Evolutionary conservation across 2,797 vertebrate species (phyloP).

Genomic region (Bradypodion ventrale): DNA sequence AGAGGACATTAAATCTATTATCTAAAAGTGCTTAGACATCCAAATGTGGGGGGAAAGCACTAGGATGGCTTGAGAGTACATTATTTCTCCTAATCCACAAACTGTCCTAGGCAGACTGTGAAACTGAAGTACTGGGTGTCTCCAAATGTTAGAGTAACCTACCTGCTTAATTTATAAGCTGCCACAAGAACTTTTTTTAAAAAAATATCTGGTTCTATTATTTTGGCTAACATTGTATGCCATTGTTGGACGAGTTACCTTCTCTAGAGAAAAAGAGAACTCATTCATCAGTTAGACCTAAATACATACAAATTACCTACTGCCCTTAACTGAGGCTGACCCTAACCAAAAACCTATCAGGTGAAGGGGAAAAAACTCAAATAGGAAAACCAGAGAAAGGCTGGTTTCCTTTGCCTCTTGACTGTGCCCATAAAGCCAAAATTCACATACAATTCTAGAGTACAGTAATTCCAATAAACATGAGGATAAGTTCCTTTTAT

Average conservation of each 20-base stretch:
- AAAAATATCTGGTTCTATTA: neutral
- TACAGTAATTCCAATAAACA: neutral
- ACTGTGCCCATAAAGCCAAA: neutral
- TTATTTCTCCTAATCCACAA: neutral
- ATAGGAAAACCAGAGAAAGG: neutral
- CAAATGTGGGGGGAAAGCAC: neutral
- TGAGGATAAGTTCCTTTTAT: neutral
- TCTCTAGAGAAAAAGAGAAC: neutral
- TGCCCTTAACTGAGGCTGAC: neutral
- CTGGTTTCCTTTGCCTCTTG: neutral
- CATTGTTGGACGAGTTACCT: neutral
- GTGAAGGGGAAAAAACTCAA: neutral
- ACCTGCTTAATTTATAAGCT: no score
- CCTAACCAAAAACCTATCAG: neutral
- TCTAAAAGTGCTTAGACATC: neutral
- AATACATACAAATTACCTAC: neutral
- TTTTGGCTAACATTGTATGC: neutral
- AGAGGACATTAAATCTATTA: constrained; percentile 6
- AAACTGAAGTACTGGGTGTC: no score
- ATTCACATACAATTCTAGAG: neutral
- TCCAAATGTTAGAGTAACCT: no score
- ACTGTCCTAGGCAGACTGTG: neutral
- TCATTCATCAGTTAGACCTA: neutral
- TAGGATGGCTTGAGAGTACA: neutral
- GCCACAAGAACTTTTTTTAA: neutral